A percentile compares a stretch with the other conserved stretches of the same genome.
phyloP scores from a whole-genome alignment of 2,888 invertebrate species.

The Caenorhabditis virilis region DNA sequence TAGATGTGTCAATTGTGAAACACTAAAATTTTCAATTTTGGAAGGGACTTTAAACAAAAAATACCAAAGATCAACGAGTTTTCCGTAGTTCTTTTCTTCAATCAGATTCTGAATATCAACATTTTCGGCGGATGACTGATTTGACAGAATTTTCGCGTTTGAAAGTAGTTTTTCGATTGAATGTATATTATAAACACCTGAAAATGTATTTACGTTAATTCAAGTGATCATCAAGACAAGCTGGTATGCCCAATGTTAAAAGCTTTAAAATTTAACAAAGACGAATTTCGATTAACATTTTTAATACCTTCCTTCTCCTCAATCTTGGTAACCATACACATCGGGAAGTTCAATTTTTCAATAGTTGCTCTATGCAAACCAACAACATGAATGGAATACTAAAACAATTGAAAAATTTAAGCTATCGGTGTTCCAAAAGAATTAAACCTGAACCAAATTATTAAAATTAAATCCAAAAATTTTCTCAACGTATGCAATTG shows the following conservation, averaged over 20 bases:
- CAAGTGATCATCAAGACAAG: background rate
- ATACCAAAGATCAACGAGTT: slow-evolving; percentile 39
- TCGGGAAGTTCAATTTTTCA: slow-evolving; percentile 39
- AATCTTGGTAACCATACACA: slow-evolving; percentile 21
- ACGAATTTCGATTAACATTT: slow-evolving; percentile 5
- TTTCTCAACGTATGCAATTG: slow-evolving; percentile 54
- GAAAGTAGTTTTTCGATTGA: no score
- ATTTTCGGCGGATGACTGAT: no score
- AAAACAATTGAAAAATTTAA: slow-evolving; percentile 4
- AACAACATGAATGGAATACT: slow-evolving; percentile 57
- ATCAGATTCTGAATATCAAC: slow-evolving; percentile 31
- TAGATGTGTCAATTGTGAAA: slow-evolving; percentile 16
- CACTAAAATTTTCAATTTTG: no score
- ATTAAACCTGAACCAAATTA: slow-evolving; percentile 20
- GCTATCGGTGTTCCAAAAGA: background rate
- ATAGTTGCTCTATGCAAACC: slow-evolving; percentile 40
- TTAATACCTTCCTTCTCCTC: slow-evolving; percentile 1
- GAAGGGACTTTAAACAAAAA: no score
- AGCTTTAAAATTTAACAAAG: slow-evolving; percentile 5
- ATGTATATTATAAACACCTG: no score
- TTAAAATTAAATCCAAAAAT: slow-evolving; percentile 53
- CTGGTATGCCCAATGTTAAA: slow-evolving; percentile 9
- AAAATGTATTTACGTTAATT: no score
- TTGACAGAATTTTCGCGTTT: no score
- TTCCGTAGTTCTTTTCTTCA: slow-evolving; percentile 32